Evolutionary conservation across 1,140 invertebrate species (phyloP).

Genomic region (Nasonia vitripennis): DNA sequence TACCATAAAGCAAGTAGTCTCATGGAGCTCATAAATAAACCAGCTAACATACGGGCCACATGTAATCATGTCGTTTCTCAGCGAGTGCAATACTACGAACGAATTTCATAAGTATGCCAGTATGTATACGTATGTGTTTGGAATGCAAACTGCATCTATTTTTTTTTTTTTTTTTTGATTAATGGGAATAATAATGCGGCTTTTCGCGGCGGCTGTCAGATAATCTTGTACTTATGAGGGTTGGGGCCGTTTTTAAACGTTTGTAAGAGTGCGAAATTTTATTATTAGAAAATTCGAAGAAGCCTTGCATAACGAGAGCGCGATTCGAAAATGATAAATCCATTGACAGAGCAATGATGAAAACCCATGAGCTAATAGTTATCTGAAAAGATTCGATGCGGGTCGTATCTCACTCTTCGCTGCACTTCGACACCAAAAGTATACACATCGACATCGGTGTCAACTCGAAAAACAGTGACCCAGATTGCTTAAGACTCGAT

Average conservation of each 20-base stretch:
- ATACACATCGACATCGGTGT: background rate
- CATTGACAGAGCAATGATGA: background rate
- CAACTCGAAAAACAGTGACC: background rate
- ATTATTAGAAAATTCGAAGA: too few species aligned
- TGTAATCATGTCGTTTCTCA: constrained; percentile 23
- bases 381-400: background rate
- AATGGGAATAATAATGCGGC: background rate
- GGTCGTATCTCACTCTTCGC: background rate
- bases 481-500: background rate
- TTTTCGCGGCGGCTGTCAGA: too few species aligned
- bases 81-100: constrained; percentile 8
- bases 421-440: background rate
- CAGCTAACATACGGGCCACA: constrained; percentile 43
- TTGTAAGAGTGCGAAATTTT: too few species aligned
- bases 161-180: too few species aligned
- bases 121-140: background rate
- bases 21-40: constrained; percentile 44
- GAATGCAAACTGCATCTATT: background rate
- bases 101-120: constrained; percentile 33
- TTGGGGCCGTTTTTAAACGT: background rate
- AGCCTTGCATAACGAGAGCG: too few species aligned
- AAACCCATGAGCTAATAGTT: background rate
- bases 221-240: background rate
- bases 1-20: background rate
- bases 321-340: background rate